phyloP scores from a whole-genome alignment of 2,888 invertebrate species.

The Caenorhabditis sp. region DNA sequence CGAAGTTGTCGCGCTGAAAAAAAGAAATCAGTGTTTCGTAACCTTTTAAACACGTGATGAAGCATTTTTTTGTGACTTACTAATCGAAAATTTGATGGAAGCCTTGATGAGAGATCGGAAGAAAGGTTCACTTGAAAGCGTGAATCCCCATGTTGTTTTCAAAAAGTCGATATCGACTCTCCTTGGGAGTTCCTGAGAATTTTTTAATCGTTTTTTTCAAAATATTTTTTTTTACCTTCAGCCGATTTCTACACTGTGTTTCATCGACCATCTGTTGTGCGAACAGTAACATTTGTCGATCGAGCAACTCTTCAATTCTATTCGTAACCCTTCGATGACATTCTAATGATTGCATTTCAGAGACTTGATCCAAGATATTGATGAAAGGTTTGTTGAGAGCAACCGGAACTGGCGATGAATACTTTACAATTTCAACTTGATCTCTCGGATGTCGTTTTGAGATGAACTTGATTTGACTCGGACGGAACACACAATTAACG shows the following conservation, averaged over 20 bases:
- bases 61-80: conserved; percentile 12
- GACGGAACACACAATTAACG: conserved; percentile 41
- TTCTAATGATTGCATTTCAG: conserved; percentile 57
- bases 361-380: conserved; percentile 70
- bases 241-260: conserved; percentile 46
- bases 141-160: conserved; percentile 32
- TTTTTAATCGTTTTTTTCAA: neutral
- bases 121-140: conserved; percentile 56
- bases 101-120: conserved; percentile 62
- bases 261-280: conserved; percentile 60
- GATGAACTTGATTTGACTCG: conserved; percentile 48
- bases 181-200: conserved; percentile 43
- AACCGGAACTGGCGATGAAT: conserved; percentile 62
- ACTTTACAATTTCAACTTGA: conserved; percentile 66
- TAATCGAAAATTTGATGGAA: conserved; percentile 38
- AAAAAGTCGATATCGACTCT: conserved; percentile 41
- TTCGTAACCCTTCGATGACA: conserved; percentile 58
- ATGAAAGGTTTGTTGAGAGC: conserved; percentile 71
- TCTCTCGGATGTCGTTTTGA: conserved; percentile 42
- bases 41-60: neutral
- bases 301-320: conserved; percentile 64
- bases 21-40: neutral
- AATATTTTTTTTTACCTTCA: conserved; percentile 30
- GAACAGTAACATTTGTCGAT: conserved; percentile 57
- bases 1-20: conserved; percentile 38